A percentile compares a stretch with the other conserved stretches of the same genome.
Conservation (phyloP, 2,113 vertebrate genomes). For the Chionodraco myersi region DNA sequence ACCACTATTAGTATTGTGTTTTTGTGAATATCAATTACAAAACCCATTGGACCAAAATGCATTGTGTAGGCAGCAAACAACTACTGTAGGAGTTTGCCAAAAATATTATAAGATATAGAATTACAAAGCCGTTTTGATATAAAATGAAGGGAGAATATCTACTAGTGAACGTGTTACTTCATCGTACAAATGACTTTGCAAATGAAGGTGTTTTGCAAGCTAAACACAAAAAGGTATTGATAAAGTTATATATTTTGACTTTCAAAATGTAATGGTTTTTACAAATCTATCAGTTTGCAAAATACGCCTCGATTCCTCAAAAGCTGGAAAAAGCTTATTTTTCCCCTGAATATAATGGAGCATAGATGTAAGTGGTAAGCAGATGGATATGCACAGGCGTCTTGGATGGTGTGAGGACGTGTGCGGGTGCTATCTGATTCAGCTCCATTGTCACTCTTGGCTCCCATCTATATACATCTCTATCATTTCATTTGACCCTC, state of each 20-base stretch:
- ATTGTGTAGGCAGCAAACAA: background rate
- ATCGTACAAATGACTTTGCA: background rate
- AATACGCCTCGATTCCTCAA: background rate
- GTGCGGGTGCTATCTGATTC: constrained; percentile 54
- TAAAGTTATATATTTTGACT: background rate
- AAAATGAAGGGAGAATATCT: background rate
- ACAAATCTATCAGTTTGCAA: background rate
- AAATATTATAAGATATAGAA: background rate
- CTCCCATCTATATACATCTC: constrained; percentile 44
- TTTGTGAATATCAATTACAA: background rate
- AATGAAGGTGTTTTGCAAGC: background rate
- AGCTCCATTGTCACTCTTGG: constrained; percentile 45
- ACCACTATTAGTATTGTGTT: background rate
- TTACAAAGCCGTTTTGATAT: background rate
- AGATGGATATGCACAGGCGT: constrained; percentile 51
- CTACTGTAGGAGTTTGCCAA: background rate
- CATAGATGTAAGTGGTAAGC: constrained; percentile 23
- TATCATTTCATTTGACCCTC: constrained; percentile 48
- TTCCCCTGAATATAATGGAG: background rate
- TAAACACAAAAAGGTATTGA: background rate
- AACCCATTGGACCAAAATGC: background rate
- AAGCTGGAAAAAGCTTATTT: background rate
- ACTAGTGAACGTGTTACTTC: background rate
- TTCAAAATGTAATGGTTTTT: background rate
- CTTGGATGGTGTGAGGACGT: constrained; percentile 38